Evolutionary conservation across 2,797 vertebrate species (phyloP).

Genomic region (Jordanella pulchra): DNA sequence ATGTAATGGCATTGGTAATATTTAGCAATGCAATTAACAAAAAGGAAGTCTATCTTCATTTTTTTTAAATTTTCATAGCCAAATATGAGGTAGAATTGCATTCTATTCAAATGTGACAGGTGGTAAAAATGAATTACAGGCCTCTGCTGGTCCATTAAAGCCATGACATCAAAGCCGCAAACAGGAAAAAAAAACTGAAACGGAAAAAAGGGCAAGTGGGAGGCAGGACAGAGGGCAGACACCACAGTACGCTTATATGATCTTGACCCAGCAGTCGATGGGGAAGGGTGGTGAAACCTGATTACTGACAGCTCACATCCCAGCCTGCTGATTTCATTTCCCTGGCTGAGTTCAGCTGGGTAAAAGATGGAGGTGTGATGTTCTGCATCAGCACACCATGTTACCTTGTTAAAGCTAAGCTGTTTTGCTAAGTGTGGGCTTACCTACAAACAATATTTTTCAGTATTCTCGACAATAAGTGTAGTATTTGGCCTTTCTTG

Average conservation of each 20-base stretch:
- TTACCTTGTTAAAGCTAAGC: conserved; percentile 45
- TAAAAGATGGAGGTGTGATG: conserved; percentile 64
- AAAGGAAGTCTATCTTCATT: conserved; percentile 13
- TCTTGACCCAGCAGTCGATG: conserved; percentile 73
- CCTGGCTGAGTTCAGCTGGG: conserved; percentile 47
- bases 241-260: conserved; percentile 62
- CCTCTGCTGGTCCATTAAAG: conserved; percentile 9
- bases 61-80: conserved; percentile 19
- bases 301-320: conserved; percentile 76
- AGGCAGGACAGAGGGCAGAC: conserved; percentile 64
- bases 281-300: conserved; percentile 68
- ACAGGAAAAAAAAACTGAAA: conserved; percentile 6
- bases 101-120: conserved; percentile 23
- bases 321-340: conserved; percentile 71
- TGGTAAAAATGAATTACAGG: conserved; percentile 15
- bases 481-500: not conserved
- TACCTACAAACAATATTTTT: conserved; percentile 7
- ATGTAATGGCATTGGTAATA: conserved; percentile 15
- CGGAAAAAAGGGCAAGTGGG: conserved; percentile 28
- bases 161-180: conserved; percentile 19
- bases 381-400: conserved; percentile 47
- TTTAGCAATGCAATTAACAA: conserved; percentile 29
- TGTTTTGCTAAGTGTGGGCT: conserved; percentile 32
- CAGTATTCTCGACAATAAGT: conserved; percentile 8
- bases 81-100: conserved; percentile 11